phyloP scores from a whole-genome alignment of 1,140 invertebrate species.

The Linepithema humile region DNA sequence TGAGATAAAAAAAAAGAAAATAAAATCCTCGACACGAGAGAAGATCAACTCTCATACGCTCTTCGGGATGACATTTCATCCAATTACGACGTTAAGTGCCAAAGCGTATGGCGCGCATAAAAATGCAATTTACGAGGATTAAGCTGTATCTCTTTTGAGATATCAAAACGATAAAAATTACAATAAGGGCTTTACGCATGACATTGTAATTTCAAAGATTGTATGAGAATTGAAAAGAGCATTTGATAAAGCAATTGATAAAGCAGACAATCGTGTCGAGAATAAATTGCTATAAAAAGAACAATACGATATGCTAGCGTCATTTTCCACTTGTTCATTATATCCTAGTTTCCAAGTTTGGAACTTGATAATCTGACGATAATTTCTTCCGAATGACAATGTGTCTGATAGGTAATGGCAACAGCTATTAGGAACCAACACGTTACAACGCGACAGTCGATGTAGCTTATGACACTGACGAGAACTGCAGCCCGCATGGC shows the following conservation, averaged over 20 bases:
- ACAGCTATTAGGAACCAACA: conserved; percentile 35
- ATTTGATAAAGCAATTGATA: no score
- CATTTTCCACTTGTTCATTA: background rate
- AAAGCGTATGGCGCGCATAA: background rate
- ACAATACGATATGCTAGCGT: no score
- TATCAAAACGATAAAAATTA: background rate
- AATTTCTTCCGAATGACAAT: conserved; percentile 42
- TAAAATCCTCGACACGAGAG: background rate
- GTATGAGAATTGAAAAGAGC: background rate
- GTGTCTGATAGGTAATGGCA: conserved; percentile 29
- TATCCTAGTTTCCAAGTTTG: background rate
- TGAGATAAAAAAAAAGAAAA: background rate
- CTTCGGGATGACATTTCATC: background rate
- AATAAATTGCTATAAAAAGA: background rate
- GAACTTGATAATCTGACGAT: background rate
- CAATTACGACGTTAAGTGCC: background rate
- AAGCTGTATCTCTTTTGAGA: background rate
- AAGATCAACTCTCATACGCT: background rate
- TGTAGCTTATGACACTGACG: conserved; percentile 53
- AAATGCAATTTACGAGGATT: background rate
- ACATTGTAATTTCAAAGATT: background rate
- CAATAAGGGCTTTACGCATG: background rate
- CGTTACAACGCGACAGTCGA: conserved; percentile 37
- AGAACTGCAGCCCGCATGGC: conserved; percentile 27
- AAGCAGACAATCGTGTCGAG: background rate